phyloP scores from a whole-genome alignment of 2,113 vertebrate species.

The Mixornis gularis region DNA sequence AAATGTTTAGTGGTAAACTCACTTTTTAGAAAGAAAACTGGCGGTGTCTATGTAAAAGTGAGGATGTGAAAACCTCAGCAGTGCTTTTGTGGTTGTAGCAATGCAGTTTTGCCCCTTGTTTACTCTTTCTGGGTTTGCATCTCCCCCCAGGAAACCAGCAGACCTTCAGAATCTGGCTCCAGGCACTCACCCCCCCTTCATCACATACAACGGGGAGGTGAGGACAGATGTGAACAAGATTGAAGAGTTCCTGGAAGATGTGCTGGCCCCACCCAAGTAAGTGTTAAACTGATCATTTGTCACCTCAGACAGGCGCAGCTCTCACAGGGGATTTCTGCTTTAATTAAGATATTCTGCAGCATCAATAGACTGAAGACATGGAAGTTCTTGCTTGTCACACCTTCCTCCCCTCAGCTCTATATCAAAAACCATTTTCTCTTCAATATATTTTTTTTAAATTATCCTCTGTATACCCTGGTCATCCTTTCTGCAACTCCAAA shows the following conservation, averaged over 20 bases:
- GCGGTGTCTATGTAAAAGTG: not conserved
- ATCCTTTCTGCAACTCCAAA: not conserved
- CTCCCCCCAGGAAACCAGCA: conserved; percentile 86
- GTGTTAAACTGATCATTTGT: conserved; percentile 28
- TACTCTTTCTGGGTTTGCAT: not conserved
- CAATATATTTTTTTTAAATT: not conserved
- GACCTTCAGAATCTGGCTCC: conserved; percentile 98
- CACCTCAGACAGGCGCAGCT: not conserved
- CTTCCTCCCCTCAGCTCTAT: not conserved
- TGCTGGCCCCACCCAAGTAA: conserved; percentile 94
- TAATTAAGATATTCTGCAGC: not conserved
- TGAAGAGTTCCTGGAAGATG: conserved; percentile 96
- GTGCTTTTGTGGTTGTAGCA: not conserved
- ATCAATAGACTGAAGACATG: not conserved
- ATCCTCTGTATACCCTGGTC: not conserved
- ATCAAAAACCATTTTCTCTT: not conserved
- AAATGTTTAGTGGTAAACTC: not conserved
- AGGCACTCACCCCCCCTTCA: conserved; percentile 95
- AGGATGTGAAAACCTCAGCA: not conserved
- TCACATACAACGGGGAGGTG: conserved; percentile 95
- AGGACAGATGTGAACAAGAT: conserved; percentile 99
- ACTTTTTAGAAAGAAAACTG: not conserved
- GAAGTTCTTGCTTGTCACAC: not conserved
- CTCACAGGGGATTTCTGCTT: not conserved
- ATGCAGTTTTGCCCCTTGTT: not conserved